Percentiles rank a stretch among this genome's conserved stretches.
These are phyloP conservation scores for Momotus momota DNA, from an alignment of 2,797 vertebrate genomes.

Conservation along the genomic window DNA sequence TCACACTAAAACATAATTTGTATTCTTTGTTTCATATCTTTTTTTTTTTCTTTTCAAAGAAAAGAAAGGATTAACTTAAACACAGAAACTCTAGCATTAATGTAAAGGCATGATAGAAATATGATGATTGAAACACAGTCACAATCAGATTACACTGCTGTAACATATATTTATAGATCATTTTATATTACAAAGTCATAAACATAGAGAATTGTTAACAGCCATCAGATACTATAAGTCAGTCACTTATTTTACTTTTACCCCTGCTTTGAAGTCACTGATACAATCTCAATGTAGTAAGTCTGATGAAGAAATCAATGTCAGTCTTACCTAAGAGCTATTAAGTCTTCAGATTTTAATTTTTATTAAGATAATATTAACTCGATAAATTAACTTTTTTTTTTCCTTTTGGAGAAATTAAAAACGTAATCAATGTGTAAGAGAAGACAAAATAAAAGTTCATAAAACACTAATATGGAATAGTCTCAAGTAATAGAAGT, in stretches of 20 bases:
- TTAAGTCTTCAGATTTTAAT: neutral
- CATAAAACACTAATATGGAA: neutral
- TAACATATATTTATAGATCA: neutral
- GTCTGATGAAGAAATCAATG: neutral
- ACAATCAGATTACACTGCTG: neutral
- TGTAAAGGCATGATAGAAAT: neutral
- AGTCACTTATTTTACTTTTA: neutral
- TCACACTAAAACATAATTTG: neutral
- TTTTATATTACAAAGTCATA: neutral
- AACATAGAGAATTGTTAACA: neutral
- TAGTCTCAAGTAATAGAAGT: fast-evolving
- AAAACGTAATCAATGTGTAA: neutral
- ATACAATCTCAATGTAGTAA: neutral
- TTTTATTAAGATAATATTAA: neutral
- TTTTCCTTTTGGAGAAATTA: neutral
- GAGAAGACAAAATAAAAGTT: neutral
- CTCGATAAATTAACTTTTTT: neutral
- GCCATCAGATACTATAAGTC: neutral
- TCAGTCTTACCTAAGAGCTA: neutral
- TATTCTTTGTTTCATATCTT: neutral
- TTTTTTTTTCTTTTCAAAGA: neutral
- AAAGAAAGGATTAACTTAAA: neutral
- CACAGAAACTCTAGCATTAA: neutral
- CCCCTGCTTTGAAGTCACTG: neutral
- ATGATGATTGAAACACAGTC: neutral